These are phyloP conservation scores for Electrophaes corylata DNA, from an alignment of 2,888 invertebrate genomes.

Conservation along the genomic window DNA sequence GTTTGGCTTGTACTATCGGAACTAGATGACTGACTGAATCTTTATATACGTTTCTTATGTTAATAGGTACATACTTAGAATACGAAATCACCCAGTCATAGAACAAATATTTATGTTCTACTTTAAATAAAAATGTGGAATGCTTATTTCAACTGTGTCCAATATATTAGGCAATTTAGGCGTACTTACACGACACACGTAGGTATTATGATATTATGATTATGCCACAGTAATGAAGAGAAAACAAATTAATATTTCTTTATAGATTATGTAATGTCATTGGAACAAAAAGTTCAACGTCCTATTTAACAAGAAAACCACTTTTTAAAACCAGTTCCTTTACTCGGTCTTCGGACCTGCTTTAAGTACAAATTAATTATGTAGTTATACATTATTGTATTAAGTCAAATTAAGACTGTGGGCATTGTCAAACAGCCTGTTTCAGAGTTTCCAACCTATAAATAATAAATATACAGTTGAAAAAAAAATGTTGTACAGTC, in stretches of 20 bases:
- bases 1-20: too few relatives aligned
- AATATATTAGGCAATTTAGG: slow-evolving; percentile 9
- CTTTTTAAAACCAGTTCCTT: slow-evolving; percentile 75
- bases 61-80: too few relatives aligned
- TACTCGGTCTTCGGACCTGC: slow-evolving; percentile 46
- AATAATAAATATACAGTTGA: too few relatives aligned
- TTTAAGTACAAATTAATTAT: slow-evolving; percentile 24
- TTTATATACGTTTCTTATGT: too few relatives aligned
- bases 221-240: slow-evolving; percentile 51
- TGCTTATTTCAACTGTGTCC: slow-evolving; percentile 17
- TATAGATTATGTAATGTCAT: slow-evolving; percentile 63
- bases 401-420: slow-evolving; percentile 10
- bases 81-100: too few relatives aligned
- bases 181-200: too few relatives aligned
- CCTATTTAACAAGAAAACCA: slow-evolving; percentile 75
- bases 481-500: too few relatives aligned
- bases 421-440: too few relatives aligned
- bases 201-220: slow-evolving; percentile 6
- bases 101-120: too few relatives aligned
- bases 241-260: slow-evolving; percentile 66
- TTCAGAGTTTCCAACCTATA: too few relatives aligned
- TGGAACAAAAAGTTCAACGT: slow-evolving; percentile 75
- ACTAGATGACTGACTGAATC: too few relatives aligned
- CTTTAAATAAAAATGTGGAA: background rate
- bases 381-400: slow-evolving; percentile 15